phyloP scores from a whole-genome alignment of 2,113 vertebrate species.

The Abramis brama region DNA sequence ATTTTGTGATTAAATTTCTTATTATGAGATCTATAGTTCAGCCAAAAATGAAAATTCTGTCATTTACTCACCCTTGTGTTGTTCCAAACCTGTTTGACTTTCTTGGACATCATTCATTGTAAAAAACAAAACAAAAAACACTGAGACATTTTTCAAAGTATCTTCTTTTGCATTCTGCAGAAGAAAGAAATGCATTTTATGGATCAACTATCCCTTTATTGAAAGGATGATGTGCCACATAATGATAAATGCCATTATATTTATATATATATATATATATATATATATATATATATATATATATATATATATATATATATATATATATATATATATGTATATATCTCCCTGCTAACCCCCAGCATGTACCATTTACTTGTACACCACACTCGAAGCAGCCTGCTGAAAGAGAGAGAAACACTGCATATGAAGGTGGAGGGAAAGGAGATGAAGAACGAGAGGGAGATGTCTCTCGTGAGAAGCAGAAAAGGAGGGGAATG shows the following conservation, averaged over 20 bases:
- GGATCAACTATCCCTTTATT: not conserved
- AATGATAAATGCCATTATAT: not conserved
- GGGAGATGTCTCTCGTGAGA: not conserved
- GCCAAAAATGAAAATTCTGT: not conserved
- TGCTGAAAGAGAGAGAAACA: slow-evolving; percentile 16
- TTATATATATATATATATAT: not conserved
- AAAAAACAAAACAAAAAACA: not conserved
- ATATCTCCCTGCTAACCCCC: too few relatives aligned
- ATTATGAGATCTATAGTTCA: not conserved
- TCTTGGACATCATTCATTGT: not conserved
- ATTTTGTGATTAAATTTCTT: too few relatives aligned
- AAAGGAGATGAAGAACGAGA: slow-evolving; percentile 7
- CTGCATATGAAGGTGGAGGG: not conserved
- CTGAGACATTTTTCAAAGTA: not conserved
- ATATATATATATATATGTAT: not conserved
- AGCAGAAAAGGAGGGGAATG: slow-evolving; percentile 17
- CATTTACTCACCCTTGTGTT: not conserved
- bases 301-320: not conserved
- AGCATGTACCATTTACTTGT: not conserved
- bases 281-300: not conserved
- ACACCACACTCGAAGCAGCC: not conserved
- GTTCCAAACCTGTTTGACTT: not conserved
- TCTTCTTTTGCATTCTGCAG: not conserved
- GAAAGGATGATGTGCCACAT: not conserved
- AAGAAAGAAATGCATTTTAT: not conserved